Conservation (phyloP, 92 coral and sea anemone species). For the Parazoanthus darwini region DNA sequence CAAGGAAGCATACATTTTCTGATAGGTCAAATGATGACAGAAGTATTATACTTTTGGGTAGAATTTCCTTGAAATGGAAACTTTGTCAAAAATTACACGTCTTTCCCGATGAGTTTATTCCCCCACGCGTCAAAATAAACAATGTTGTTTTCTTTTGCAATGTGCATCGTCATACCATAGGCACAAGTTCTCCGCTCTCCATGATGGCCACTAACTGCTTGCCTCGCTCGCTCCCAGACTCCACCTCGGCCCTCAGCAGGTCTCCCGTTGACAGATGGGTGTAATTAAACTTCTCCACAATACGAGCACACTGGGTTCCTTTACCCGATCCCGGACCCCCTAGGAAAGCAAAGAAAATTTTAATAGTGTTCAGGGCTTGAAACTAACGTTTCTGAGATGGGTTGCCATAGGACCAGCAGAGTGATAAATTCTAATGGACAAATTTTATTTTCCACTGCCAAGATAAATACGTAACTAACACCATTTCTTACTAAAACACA, state of each 20-base stretch:
- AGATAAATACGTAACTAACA: no score
- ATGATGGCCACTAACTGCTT: slow-evolving; percentile 76
- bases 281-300: slow-evolving; percentile 82
- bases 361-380: background rate
- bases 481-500: no score
- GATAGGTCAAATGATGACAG: no score
- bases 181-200: slow-evolving; percentile 94
- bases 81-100: no score
- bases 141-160: no score
- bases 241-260: slow-evolving; percentile 84
- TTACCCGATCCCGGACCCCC: slow-evolving; percentile 99
- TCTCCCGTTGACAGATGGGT: slow-evolving; percentile 97
- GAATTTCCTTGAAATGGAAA: no score
- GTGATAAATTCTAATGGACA: background rate
- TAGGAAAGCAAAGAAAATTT: background rate
- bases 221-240: slow-evolving; percentile 82
- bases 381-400: background rate
- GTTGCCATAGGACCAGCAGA: background rate
- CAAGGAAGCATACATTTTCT: no score
- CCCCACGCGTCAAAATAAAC: no score
- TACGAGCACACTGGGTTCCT: slow-evolving; percentile 95
- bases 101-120: no score
- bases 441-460: no score
- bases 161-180: slow-evolving; percentile 59
- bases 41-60: no score